A percentile compares a stretch with the other conserved stretches of the same genome.
Conservation (phyloP, 2,113 vertebrate species). For the Neodontobutis hainanensis region DNA sequence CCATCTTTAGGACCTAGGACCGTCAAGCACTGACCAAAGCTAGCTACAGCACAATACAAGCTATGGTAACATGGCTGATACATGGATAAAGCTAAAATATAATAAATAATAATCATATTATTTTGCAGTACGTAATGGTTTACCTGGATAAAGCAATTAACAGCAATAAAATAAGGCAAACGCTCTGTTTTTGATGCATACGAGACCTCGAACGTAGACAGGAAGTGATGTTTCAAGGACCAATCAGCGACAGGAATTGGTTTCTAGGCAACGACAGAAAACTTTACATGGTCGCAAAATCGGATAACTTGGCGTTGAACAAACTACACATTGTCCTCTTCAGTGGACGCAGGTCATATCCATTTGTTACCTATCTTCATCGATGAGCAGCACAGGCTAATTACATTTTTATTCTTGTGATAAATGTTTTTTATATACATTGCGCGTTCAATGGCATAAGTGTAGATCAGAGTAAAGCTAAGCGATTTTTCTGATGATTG, state of each 20-base stretch:
- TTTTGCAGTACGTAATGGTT: not conserved
- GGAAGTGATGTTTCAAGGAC: slow-evolving; percentile 39
- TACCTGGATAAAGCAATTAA: slow-evolving; percentile 28
- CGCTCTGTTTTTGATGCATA: slow-evolving; percentile 33
- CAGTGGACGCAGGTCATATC: too few relatives aligned
- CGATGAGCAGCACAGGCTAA: too few relatives aligned
- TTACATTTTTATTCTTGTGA: too few relatives aligned
- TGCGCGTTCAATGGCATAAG: too few relatives aligned
- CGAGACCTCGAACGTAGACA: slow-evolving; percentile 14
- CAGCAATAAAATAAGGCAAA: not conserved
- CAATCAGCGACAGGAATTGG: slow-evolving; percentile 48
- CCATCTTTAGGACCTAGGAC: too few relatives aligned
- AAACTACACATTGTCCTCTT: too few relatives aligned
- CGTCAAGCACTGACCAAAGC: not conserved
- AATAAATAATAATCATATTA: not conserved
- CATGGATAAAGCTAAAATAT: not conserved
- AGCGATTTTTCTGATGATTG: too few relatives aligned
- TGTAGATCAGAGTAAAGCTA: too few relatives aligned
- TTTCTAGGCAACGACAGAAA: slow-evolving; percentile 70
- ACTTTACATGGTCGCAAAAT: slow-evolving; percentile 6
- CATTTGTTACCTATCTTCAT: too few relatives aligned
- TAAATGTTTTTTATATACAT: too few relatives aligned
- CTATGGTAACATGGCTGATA: not conserved
- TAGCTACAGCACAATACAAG: not conserved
- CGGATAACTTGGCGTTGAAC: not conserved